Evolutionary conservation across 2,113 vertebrate species (phyloP), one percentile per base, ranked within the genome.

Genomic region (Poeciliopsis prolifica): DNA sequence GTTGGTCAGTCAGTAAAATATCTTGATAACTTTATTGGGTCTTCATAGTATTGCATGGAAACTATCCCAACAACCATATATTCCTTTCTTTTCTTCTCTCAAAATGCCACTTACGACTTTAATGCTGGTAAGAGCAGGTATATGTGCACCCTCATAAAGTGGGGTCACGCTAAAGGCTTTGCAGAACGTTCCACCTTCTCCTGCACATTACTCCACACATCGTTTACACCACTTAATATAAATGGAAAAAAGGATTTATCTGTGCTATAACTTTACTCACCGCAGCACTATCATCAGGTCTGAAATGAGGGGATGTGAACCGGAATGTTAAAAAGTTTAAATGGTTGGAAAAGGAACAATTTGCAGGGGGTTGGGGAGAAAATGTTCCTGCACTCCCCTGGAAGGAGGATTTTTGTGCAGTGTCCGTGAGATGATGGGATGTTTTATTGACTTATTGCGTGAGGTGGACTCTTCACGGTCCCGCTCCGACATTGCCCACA

Each of bases 401-500:
- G 62, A 74, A 81, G 82, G 74, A 79, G 78, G 63, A 28, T 77
- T 76, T 12, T 76, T 79, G 61, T 79, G 60, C 35, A 42, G 68
- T 68, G 78, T 63, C 61, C 72, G 71, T 80, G 86, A 81, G 90
- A 61, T 79, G 80, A 86, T 81, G 80, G 80, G 83, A 65, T 88
- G 80, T 75, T 35, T 86, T 86, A 89, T 86, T 87, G 85, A 90
- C 83, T 91, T 86, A 90, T 89, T 91, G 86, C 87, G 91, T 90
- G 90, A 91, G 81, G 89, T 84, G 78, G 78, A 79, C 86, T 86
- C 77, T 89, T 83, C 75, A 82, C 82, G 82, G 83, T 91, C 82
- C 75, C 28, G 64, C 81, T 88, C 85, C 79, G 81, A 88, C 75
- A 87, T 82, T 44, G 63, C 88, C 84, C 86, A 87, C 76, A 76